These are phyloP conservation scores for Tenualosa thibaudeaui DNA, from an alignment of 2,797 vertebrate genomes.

Conservation along the genomic window DNA sequence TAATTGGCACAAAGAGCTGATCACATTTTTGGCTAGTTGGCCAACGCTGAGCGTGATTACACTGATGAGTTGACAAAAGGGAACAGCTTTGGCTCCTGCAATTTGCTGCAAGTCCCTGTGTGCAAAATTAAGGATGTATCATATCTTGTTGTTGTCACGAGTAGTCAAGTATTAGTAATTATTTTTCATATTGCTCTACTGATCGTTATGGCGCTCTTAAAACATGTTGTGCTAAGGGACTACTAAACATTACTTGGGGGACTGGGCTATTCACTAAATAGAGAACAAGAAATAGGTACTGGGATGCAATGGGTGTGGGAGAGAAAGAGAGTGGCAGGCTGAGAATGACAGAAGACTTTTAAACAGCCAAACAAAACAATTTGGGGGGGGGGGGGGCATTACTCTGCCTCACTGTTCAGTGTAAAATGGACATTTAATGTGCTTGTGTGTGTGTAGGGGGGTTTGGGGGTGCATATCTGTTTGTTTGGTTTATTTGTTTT, in stretches of 20 bases:
- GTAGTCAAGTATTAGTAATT: not conserved
- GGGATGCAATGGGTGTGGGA: not conserved
- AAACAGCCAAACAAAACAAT: too few relatives aligned
- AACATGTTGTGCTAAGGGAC: not conserved
- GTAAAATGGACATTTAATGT: too few relatives aligned
- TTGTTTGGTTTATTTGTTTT: too few relatives aligned
- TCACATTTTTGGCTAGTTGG: not conserved
- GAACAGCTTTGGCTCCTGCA: not conserved
- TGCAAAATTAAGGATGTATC: not conserved
- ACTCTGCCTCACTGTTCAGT: too few relatives aligned
- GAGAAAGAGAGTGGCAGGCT: not conserved
- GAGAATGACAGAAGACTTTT: too few relatives aligned
- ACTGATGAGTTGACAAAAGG: not conserved
- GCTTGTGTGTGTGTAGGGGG: too few relatives aligned
- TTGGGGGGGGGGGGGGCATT: too few relatives aligned
- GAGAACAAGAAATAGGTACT: not conserved
- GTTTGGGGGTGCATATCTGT: too few relatives aligned
- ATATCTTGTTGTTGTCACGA: not conserved
- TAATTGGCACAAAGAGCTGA: not conserved
- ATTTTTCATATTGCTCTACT: not conserved
- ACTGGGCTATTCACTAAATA: not conserved
- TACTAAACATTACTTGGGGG: not conserved
- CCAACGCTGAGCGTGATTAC: not conserved
- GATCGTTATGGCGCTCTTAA: not conserved
- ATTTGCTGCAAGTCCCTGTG: constrained; percentile 2